Evolutionary conservation across 2,797 vertebrate species (phyloP).

Genomic region (Graptemys geographica): DNA sequence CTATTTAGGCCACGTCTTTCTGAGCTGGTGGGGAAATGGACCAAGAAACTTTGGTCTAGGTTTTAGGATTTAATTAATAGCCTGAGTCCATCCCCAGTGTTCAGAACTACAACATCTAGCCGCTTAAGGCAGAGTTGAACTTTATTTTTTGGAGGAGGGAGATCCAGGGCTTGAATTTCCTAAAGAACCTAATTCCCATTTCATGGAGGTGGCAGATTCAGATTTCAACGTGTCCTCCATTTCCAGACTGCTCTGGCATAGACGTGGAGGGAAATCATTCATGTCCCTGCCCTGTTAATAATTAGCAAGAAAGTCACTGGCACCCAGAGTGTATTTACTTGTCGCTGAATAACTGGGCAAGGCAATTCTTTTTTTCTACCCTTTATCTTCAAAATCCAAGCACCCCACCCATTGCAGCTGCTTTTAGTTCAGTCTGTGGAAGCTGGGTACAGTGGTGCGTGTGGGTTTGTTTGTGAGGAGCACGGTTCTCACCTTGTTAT

Average conservation of each 20-base stretch:
- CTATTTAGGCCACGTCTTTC: not conserved
- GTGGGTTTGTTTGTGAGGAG: not conserved
- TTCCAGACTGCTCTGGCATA: conserved; percentile 35
- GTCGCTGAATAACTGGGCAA: not conserved
- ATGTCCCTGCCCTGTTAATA: conserved; percentile 34
- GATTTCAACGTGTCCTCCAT: conserved; percentile 12
- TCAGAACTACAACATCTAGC: not conserved
- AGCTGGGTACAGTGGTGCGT: not conserved
- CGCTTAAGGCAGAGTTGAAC: not conserved
- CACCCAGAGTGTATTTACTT: conserved; percentile 4
- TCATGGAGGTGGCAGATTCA: conserved; percentile 4
- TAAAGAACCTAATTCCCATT: not conserved
- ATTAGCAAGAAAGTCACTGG: conserved; percentile 41
- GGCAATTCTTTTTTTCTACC: not conserved
- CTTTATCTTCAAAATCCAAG: conserved; percentile 64
- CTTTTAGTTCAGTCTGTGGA: conserved; percentile 46
- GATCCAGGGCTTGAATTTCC: conserved; percentile 26
- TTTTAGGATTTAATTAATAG: conserved; percentile 21
- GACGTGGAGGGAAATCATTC: conserved; percentile 44
- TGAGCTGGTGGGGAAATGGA: not conserved
- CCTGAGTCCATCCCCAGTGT: not conserved
- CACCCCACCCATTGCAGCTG: conserved; percentile 35
- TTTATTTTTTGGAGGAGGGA: conserved; percentile 7
- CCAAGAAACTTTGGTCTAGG: conserved; percentile 17
- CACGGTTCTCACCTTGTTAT: conserved; percentile 75